Conservation (phyloP, 2,888 invertebrate species). For the Athalia circularis region DNA sequence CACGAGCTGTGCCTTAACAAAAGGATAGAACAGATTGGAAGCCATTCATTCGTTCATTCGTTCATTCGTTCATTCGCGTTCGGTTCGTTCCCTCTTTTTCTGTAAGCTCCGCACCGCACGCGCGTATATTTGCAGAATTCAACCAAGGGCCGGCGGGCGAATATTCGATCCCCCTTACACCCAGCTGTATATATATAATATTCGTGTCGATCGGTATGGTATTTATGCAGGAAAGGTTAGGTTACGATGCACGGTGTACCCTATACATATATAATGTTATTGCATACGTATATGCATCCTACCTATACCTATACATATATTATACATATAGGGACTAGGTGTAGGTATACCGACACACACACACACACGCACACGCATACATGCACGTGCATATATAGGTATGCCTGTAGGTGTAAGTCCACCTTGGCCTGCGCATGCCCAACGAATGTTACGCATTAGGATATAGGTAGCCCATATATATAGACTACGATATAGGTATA, state of each 20-base stretch:
- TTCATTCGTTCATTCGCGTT: constrained; percentile 50
- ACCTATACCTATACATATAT: too few species aligned
- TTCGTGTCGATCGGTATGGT: neutral
- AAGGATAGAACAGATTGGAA: constrained; percentile 73
- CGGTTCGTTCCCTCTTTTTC: constrained; percentile 48
- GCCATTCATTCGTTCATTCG: constrained; percentile 55
- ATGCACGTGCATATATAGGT: neutral
- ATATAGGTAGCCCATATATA: too few species aligned
- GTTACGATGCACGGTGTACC: neutral
- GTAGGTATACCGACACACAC: too few species aligned
- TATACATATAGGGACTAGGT: too few species aligned
- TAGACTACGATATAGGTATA: too few species aligned
- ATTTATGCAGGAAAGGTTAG: neutral
- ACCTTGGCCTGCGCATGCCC: neutral
- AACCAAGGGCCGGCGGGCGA: constrained; percentile 9
- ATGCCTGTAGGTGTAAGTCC: neutral
- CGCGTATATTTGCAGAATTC: constrained; percentile 23
- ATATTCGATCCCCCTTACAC: too few species aligned
- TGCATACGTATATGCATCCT: too few species aligned
- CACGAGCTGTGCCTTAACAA: constrained; percentile 70
- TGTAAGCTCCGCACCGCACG: neutral
- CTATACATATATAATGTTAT: too few species aligned
- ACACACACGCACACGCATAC: too few species aligned
- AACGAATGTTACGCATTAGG: too few species aligned
- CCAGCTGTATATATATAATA: too few species aligned